Base-by-base conservation (phyloP, 2,113 vertebrate species). In the Lucifuga dentata region DNA sequence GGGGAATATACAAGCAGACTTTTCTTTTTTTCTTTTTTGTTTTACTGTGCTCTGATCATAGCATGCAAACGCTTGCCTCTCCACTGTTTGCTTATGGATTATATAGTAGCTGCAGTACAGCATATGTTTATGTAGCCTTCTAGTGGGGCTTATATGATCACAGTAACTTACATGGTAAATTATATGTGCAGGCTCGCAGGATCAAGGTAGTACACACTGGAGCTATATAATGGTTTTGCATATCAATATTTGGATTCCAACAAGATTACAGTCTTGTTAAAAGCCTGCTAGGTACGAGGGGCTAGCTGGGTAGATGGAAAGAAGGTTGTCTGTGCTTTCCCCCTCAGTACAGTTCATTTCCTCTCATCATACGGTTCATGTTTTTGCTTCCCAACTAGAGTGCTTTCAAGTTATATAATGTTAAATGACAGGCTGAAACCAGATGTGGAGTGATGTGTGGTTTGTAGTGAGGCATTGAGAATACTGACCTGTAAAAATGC, bases 321-420 rank as follows among this genome's bases (percentile, higher is more conserved):
- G 46, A 33, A 57, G 67, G 32, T 50, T 50, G 51, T 46, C 52
- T 50, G 24, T 17, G 16, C 51, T 29, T 57, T 35, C 38, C 33
- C 16, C 69, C 32, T 20, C 66, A n/a, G 39, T 38, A 43, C 29
- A 20, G 29, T 75, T 73, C 69, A 52, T 86, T 79, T 78, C 69
- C 66, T 76, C 68, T 66, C 67, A 64, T 77, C 53, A 71, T 46
- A 74, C 26, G 53, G 23, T 44, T 86, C 69, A 55, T 67, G 38
- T 72, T 83, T 83, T 78, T 56, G 52, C 81, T 73, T 40, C 77
- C 49, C 46, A 52, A 50, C 81, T 58, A 11, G 78, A 80, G 73
- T 57, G 64, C 68, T 85, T 87, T 80, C 40, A 55, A 81, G 83
- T 85, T 87, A 73, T 68, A 78, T 89, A 86, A 89, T 85, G 49